Evolutionary conservation across 2,888 invertebrate species (phyloP).

Genomic region (Harpalus rufipes): DNA sequence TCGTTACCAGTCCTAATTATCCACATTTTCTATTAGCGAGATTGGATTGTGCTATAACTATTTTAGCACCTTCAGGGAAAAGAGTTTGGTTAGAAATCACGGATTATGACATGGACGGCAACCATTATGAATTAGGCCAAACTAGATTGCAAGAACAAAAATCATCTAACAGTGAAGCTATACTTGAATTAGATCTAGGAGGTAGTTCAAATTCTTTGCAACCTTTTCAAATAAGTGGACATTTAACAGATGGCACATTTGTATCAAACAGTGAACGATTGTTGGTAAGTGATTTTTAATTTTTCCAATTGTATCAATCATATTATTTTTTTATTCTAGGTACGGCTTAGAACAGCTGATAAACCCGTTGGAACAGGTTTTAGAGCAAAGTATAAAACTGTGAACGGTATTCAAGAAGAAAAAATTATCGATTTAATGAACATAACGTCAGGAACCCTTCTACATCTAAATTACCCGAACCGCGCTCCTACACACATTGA

Average conservation of each 20-base stretch:
- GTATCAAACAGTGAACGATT: slow-evolving; percentile 83
- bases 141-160: slow-evolving; percentile 61
- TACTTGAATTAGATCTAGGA: slow-evolving; percentile 81
- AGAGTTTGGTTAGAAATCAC: slow-evolving; percentile 86
- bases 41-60: slow-evolving; percentile 85
- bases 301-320: neutral
- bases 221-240: slow-evolving; percentile 79
- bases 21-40: slow-evolving; percentile 85
- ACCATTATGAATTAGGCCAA: slow-evolving; percentile 56
- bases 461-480: slow-evolving; percentile 81
- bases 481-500: slow-evolving; percentile 78
- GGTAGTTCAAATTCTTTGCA: slow-evolving; percentile 77
- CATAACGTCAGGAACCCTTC: slow-evolving; percentile 77
- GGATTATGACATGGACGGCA: slow-evolving; percentile 80
- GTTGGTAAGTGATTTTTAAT: slow-evolving; percentile 66
- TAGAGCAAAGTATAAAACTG: slow-evolving; percentile 82
- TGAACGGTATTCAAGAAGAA: slow-evolving; percentile 75
- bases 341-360: slow-evolving; percentile 83
- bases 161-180: slow-evolving; percentile 78
- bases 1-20: slow-evolving; percentile 85
- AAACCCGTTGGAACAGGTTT: slow-evolving; percentile 84
- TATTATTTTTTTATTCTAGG: slow-evolving; percentile 70
- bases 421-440: slow-evolving; percentile 77
- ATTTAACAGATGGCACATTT: slow-evolving; percentile 84
- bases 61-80: slow-evolving; percentile 85